phyloP scores from a whole-genome alignment of 2,113 vertebrate genomes.

The Ictalurus furcatus region DNA sequence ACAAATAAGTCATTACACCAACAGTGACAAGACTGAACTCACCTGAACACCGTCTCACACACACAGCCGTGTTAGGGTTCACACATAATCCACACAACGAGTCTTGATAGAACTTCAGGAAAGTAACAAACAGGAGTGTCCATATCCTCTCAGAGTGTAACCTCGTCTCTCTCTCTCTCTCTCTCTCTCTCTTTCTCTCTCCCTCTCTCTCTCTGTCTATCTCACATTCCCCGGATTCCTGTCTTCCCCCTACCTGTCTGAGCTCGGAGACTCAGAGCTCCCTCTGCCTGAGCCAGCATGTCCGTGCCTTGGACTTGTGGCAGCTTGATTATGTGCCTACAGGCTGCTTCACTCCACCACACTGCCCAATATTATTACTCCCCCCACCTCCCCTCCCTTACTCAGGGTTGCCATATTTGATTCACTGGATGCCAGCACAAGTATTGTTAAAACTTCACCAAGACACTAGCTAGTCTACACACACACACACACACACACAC shows the following conservation, averaged over 20 bases:
- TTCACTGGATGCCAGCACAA: not conserved
- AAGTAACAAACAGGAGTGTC: slow-evolving; percentile 13
- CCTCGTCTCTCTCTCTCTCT: slow-evolving; percentile 19
- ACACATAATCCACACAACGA: not conserved
- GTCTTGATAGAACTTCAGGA: not conserved
- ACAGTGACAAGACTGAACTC: not conserved
- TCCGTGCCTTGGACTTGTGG: slow-evolving; percentile 21
- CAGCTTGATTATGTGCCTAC: slow-evolving; percentile 33
- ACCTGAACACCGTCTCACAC: slow-evolving; percentile 20
- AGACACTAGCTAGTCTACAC: not conserved
- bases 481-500: not conserved
- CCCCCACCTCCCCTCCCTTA: not conserved
- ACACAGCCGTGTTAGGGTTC: slow-evolving; percentile 3
- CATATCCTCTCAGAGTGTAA: slow-evolving; percentile 2
- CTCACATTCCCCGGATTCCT: slow-evolving; percentile 50
- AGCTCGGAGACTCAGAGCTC: not conserved
- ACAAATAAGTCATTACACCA: not conserved
- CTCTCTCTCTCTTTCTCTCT: too few relatives aligned
- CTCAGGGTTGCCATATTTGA: slow-evolving; percentile 21
- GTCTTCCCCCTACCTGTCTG: slow-evolving; percentile 24
- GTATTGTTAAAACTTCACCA: not conserved
- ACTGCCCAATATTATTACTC: not conserved
- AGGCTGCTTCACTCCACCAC: not conserved
- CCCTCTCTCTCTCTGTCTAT: not conserved
- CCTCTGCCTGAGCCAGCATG: slow-evolving; percentile 16